These are phyloP conservation scores for Carpatolechia fugitivella DNA, from an alignment of 2,888 invertebrate genomes.

Conservation along the genomic window DNA sequence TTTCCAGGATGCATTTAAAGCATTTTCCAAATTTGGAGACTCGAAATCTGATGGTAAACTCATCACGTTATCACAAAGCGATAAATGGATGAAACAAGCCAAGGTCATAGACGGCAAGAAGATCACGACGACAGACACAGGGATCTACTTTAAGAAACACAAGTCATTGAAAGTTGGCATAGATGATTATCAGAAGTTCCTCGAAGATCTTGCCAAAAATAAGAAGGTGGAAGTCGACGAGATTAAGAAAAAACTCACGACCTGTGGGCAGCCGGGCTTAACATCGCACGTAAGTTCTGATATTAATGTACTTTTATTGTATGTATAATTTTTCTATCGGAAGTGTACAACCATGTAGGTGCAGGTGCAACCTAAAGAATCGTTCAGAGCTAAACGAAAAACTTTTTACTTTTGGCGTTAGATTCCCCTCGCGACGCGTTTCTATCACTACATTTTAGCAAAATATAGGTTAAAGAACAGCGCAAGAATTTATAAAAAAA, in stretches of 20 bases:
- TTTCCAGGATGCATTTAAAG: conserved; percentile 85
- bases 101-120: conserved; percentile 88
- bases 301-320: background rate
- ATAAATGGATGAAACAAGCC: conserved; percentile 97
- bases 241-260: conserved; percentile 88
- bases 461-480: no score
- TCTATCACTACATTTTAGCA: no score
- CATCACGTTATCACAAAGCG: conserved; percentile 93
- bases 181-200: conserved; percentile 90
- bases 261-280: conserved; percentile 88
- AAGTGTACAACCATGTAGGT: no score
- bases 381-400: no score
- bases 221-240: conserved; percentile 89
- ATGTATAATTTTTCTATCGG: no score
- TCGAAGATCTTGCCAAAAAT: conserved; percentile 91
- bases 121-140: conserved; percentile 94
- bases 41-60: conserved; percentile 90
- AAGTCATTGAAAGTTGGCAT: conserved; percentile 88
- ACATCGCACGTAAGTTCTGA: conserved; percentile 57
- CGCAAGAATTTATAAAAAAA: no score
- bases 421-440: no score
- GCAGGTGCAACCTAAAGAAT: no score
- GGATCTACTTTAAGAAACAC: conserved; percentile 92
- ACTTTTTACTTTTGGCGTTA: no score
- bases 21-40: conserved; percentile 93